These are phyloP conservation scores for Podarcis raffonei DNA, from an alignment of 2,113 vertebrate species.

Conservation along the genomic window DNA sequence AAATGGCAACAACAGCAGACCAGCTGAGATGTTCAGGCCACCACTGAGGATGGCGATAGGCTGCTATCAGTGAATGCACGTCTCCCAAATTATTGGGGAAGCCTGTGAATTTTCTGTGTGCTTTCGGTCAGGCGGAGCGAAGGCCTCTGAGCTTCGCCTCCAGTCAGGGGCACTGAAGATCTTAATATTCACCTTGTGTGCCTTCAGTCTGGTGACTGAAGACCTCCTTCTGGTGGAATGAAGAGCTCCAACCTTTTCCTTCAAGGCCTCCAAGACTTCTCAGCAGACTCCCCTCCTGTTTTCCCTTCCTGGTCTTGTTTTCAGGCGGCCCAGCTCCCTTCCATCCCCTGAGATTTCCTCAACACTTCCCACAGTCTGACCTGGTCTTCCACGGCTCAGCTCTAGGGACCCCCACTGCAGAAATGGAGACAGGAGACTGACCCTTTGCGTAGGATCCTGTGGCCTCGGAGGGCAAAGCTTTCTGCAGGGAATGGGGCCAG, in stretches of 20 bases:
- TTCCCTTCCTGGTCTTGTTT: not conserved
- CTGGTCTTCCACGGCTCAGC: not conserved
- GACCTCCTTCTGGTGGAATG: not conserved
- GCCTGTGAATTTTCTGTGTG: not conserved
- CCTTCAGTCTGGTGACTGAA: not conserved
- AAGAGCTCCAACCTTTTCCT: not conserved
- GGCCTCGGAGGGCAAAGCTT: no score
- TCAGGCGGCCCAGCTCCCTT: not conserved
- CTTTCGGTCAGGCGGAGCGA: not conserved
- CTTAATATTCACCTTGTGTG: not conserved
- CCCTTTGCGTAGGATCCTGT: not conserved
- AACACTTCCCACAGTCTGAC: not conserved
- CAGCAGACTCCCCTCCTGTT: not conserved
- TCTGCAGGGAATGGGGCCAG: not conserved
- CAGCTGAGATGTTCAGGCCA: not conserved
- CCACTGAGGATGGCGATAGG: no score
- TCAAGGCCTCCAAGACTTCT: not conserved
- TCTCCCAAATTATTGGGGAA: not conserved
- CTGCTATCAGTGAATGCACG: no score
- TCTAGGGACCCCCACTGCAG: not conserved
- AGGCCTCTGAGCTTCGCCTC: no score
- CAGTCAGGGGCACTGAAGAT: not conserved
- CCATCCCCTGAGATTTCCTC: not conserved
- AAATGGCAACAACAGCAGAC: not conserved
- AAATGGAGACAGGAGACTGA: no score